Evolutionary conservation across 2,888 invertebrate genomes (phyloP), one percentile per base, ranked within the genome.

Genomic region (Sepioteuthis lessoniana): DNA sequence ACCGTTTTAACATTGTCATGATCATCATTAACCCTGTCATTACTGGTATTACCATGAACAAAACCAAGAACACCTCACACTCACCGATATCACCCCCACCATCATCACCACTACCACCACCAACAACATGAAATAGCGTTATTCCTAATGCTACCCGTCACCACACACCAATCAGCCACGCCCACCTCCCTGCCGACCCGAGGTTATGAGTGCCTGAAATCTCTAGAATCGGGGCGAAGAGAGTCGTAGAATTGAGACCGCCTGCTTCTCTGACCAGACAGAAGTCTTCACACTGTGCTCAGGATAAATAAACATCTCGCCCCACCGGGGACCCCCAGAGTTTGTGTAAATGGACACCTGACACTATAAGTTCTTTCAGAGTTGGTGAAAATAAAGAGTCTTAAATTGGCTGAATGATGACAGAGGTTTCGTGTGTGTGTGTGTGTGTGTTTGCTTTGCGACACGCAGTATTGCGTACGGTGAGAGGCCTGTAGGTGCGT

Each of bases 281-380:
- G 16, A 76, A 76, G 76, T 76, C 76, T 76, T 76, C 76, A 76
- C 76, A 76, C 76, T 76, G n/a, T 76, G 76, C 76, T 76, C n/a
- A 16, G n/a, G n/a, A 76, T 76, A 76, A 76, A 76, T 76, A 76
- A 76, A 76, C 76, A 76, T 35, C n/a, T 76, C n/a, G 76, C 76
- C 76, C 76, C 76, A 16, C 76, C 31, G 76, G 76, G 76, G 76
- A 13, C n/a, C 76, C 76, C n/a, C n/a, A n/a, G n/a, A 76, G 76
- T 76, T 76, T 76, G 76, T 76, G 76, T 76, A 76, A 76, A 76
- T 13, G 76, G 76, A 76, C 76, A 76, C 76, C 76, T 76, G 76
- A 76, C 76, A 76, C 76, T 76, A 76, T 76, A 76, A 76, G 76
- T 76, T 76, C n/a, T 76, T 42, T 76, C 76, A 25, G 25, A 55